Evolutionary conservation across 2,888 invertebrate species (phyloP).

Genomic region (Schizotus pectinicornis): DNA sequence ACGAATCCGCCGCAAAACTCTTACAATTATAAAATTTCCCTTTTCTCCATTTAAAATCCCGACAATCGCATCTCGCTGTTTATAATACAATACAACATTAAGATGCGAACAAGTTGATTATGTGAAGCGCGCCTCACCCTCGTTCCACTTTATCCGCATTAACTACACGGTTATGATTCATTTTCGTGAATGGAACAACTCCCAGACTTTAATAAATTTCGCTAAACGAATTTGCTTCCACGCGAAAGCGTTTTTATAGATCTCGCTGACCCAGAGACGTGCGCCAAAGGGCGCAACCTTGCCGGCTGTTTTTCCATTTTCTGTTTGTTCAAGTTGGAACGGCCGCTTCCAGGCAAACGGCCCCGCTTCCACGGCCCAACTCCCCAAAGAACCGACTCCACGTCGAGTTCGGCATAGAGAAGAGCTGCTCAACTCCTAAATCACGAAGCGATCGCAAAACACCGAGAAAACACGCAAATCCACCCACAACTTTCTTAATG

Average conservation of each 20-base stretch:
- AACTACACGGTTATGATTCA: slow-evolving; percentile 9
- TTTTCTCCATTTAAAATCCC: slow-evolving; percentile 12
- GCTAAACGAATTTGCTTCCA: neutral
- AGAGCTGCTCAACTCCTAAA: neutral
- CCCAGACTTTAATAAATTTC: neutral
- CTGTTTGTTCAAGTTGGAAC: too few relatives aligned
- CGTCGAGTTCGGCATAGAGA: too few relatives aligned
- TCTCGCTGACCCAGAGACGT: too few relatives aligned
- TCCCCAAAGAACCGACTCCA: too few relatives aligned
- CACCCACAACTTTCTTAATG: too few relatives aligned
- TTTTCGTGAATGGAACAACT: slow-evolving; percentile 8
- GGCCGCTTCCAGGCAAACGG: too few relatives aligned
- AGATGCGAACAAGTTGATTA: slow-evolving; percentile 19
- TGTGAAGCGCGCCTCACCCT: slow-evolving; percentile 6
- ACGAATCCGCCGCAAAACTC: slow-evolving; percentile 2
- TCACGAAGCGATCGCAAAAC: too few relatives aligned
- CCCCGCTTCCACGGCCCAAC: too few relatives aligned
- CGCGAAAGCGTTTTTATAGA: too few relatives aligned
- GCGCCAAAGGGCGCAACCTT: too few relatives aligned
- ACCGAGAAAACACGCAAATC: too few relatives aligned
- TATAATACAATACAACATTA: slow-evolving; percentile 13
- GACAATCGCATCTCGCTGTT: slow-evolving; percentile 12
- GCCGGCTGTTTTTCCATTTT: too few relatives aligned
- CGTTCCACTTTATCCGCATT: slow-evolving; percentile 13
- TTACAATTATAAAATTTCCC: slow-evolving; percentile 19